A percentile compares a stretch with the other conserved stretches of the same genome.
phyloP scores from a whole-genome alignment of 2,113 vertebrate genomes.

The Sander lucioperca region DNA sequence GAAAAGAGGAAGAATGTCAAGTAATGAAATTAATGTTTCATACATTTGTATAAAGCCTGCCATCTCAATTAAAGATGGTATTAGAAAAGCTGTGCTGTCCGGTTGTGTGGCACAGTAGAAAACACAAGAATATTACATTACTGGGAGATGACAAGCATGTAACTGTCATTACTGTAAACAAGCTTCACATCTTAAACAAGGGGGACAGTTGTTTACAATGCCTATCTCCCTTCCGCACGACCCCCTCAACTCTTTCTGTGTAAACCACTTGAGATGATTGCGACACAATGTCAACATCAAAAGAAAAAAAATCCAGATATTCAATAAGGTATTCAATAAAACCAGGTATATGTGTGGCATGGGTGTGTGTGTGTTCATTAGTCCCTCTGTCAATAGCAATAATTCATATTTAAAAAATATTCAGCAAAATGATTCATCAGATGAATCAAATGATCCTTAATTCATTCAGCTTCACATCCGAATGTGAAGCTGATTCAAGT shows the following conservation, averaged over 20 bases:
- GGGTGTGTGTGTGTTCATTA: not conserved
- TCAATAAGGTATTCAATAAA: not conserved
- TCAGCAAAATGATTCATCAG: not conserved
- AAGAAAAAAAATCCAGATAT: not conserved
- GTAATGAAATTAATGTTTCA: not conserved
- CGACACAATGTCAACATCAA: not conserved
- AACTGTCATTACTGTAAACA: constrained; percentile 6
- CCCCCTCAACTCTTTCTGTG: not conserved
- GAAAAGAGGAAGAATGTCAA: not conserved
- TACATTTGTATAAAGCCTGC: not conserved
- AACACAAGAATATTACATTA: constrained; percentile 3
- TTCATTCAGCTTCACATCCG: not conserved
- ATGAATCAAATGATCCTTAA: not conserved
- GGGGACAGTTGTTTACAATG: constrained; percentile 12
- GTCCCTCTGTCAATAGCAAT: not conserved
- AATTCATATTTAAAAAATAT: not conserved
- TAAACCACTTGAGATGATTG: not conserved
- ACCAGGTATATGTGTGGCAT: not conserved
- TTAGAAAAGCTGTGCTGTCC: not conserved
- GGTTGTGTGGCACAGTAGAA: not conserved
- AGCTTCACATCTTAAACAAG: constrained; percentile 1
- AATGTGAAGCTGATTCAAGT: constrained; percentile 16
- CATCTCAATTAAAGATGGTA: not conserved
- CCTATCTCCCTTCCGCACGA: not conserved
- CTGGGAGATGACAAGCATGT: constrained; percentile 20